Conservation (phyloP, 1,140 invertebrate genomes). For the Portunus trituberculatus region DNA sequence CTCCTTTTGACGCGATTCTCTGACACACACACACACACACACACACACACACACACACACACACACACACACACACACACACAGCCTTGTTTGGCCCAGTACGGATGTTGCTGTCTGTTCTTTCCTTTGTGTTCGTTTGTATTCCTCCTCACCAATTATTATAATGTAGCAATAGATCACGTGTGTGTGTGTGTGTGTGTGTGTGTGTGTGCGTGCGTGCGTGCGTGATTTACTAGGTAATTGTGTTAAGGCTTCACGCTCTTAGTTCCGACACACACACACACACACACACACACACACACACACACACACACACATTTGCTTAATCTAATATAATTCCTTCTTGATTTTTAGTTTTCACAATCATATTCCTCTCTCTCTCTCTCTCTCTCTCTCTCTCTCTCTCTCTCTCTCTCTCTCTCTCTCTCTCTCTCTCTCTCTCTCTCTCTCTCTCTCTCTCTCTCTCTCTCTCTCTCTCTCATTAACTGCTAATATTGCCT, state of each 20-base stretch:
- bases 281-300: neutral
- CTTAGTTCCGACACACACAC: neutral
- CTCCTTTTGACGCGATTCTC: too few species aligned
- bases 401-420: neutral
- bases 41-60: too few species aligned
- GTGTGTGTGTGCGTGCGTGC: constrained; percentile 8
- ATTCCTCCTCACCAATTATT: neutral
- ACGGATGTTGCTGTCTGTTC: neutral
- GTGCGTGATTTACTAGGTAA: neutral
- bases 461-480: neutral
- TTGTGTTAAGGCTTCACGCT: neutral
- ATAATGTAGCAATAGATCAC: neutral
- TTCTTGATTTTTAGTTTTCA: neutral
- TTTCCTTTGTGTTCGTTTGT: neutral
- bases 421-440: constrained; percentile 32
- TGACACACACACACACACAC: too few species aligned
- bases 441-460: constrained; percentile 35
- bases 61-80: too few species aligned
- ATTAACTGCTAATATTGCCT: neutral
- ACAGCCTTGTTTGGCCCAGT: too few species aligned
- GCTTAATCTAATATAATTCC: too few species aligned
- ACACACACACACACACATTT: constrained; percentile 6
- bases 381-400: too few species aligned
- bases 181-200: constrained; percentile 36
- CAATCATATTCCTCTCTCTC: too few species aligned